phyloP scores from a whole-genome alignment of 2,113 vertebrate species.

The Capricornis sumatraensis region DNA sequence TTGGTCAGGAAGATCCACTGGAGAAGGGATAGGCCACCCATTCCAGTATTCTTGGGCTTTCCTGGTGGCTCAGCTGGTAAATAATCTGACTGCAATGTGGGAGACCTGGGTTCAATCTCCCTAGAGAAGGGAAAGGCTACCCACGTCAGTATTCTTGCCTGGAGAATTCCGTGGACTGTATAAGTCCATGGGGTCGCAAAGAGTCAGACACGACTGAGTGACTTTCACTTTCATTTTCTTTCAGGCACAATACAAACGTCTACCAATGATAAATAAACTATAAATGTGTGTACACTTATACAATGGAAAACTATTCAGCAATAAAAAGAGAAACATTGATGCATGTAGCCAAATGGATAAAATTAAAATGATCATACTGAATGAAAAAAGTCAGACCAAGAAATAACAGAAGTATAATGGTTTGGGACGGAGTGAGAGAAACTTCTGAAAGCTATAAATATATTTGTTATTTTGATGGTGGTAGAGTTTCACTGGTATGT shows the following conservation, averaged over 20 bases:
- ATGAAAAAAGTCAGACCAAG: neutral
- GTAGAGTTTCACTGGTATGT: neutral
- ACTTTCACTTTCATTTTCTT: neutral
- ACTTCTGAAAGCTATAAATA: neutral
- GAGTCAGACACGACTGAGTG: neutral
- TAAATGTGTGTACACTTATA: neutral
- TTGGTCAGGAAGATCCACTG: neutral
- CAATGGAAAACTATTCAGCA: neutral
- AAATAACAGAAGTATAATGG: neutral
- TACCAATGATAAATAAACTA: neutral
- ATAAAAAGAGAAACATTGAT: neutral
- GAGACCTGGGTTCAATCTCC: neutral
- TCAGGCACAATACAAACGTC: neutral
- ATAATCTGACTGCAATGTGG: neutral
- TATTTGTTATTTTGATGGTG: neutral
- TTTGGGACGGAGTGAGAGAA: neutral
- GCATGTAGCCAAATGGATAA: neutral
- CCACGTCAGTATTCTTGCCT: neutral
- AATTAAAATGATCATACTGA: neutral
- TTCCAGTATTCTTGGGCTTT: neutral
- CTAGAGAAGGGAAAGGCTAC: neutral
- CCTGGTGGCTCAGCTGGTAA: neutral
- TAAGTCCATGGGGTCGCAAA: neutral
- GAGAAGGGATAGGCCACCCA: neutral
- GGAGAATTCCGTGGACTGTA: neutral